phyloP scores from a whole-genome alignment of 2,797 vertebrate species.

The Aplochiton taeniatus region DNA sequence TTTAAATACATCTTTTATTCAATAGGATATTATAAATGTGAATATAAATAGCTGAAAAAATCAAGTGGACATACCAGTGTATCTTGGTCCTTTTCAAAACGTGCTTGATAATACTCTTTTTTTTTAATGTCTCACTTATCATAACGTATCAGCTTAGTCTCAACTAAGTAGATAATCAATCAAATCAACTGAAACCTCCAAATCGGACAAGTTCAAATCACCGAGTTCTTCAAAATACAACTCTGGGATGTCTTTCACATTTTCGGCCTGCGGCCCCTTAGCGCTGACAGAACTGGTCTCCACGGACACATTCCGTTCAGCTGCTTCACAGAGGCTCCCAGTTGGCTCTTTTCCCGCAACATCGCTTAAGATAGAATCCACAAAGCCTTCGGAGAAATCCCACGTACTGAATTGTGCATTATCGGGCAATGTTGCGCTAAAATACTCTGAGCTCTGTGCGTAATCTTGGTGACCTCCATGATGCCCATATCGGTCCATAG shows the following conservation, averaged over 20 bases:
- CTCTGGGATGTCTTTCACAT: conserved; percentile 39
- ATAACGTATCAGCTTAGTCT: conserved; percentile 1
- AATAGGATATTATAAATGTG: not conserved
- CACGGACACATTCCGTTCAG: not conserved
- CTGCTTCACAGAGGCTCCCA: conserved; percentile 11
- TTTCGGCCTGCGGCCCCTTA: conserved; percentile 5
- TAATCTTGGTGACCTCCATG: conserved; percentile 10
- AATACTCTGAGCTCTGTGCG: not conserved
- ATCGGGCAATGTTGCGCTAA: not conserved
- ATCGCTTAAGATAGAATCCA: conserved; percentile 27
- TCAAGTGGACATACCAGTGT: too few relatives aligned
- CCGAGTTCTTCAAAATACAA: conserved; percentile 48
- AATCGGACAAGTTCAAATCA: conserved; percentile 50
- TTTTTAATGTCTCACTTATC: not conserved
- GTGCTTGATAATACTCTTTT: too few relatives aligned
- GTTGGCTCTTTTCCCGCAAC: not conserved
- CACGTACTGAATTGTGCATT: conserved; percentile 19
- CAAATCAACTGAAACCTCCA: conserved; percentile 58
- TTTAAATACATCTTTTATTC: not conserved
- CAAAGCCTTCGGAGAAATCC: conserved; percentile 35
- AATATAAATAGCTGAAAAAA: too few relatives aligned
- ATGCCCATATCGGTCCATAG: not conserved
- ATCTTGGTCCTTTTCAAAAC: too few relatives aligned
- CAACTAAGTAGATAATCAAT: conserved; percentile 61
- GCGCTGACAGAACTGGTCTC: not conserved